Percentiles rank a stretch among this genome's conserved stretches.
These are phyloP conservation scores for Craterocephalus amniculus DNA, from an alignment of 2,797 vertebrate genomes.

Conservation along the genomic window DNA sequence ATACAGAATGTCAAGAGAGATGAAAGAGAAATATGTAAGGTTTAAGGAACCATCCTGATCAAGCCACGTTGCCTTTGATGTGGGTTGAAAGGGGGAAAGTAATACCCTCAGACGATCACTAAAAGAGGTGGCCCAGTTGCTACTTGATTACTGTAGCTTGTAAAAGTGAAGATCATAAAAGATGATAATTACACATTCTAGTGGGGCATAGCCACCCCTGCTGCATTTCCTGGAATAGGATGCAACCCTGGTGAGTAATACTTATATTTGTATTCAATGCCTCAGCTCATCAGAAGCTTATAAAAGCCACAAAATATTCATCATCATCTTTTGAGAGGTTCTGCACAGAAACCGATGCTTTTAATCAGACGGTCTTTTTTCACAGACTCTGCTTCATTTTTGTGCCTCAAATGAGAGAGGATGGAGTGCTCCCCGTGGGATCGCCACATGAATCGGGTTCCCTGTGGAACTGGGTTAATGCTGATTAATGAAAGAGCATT, in stretches of 20 bases:
- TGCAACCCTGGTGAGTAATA: slow-evolving; percentile 31
- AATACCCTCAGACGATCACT: slow-evolving; percentile 44
- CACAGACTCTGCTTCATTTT: slow-evolving; percentile 56
- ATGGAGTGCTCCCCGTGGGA: slow-evolving; percentile 54
- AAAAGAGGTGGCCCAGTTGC: slow-evolving; percentile 68
- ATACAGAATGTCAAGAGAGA: slow-evolving; percentile 40
- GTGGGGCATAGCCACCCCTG: slow-evolving; percentile 16
- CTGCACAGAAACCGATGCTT: slow-evolving; percentile 43
- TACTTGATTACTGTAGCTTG: slow-evolving; percentile 49
- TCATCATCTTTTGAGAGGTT: slow-evolving; percentile 40
- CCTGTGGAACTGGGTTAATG: slow-evolving; percentile 56
- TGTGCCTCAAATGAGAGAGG: slow-evolving; percentile 56
- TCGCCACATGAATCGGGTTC: slow-evolving; percentile 40
- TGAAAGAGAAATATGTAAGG: slow-evolving; percentile 66
- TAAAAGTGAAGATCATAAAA: slow-evolving; percentile 53
- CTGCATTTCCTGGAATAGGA: slow-evolving; percentile 24
- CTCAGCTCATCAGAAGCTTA: slow-evolving; percentile 25
- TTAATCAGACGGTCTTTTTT: slow-evolving; percentile 54
- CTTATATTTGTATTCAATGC: slow-evolving; percentile 49
- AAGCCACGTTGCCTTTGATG: slow-evolving; percentile 56
- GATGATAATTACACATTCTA: slow-evolving; percentile 57
- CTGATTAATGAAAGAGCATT: slow-evolving; percentile 75
- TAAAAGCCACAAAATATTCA: slow-evolving; percentile 56
- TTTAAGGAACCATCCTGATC: slow-evolving; percentile 61
- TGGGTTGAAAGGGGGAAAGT: slow-evolving; percentile 41